Percentiles rank a stretch among this genome's conserved stretches.
Conservation (phyloP, 2,888 invertebrate species). For the Pristionchus arcanus region DNA sequence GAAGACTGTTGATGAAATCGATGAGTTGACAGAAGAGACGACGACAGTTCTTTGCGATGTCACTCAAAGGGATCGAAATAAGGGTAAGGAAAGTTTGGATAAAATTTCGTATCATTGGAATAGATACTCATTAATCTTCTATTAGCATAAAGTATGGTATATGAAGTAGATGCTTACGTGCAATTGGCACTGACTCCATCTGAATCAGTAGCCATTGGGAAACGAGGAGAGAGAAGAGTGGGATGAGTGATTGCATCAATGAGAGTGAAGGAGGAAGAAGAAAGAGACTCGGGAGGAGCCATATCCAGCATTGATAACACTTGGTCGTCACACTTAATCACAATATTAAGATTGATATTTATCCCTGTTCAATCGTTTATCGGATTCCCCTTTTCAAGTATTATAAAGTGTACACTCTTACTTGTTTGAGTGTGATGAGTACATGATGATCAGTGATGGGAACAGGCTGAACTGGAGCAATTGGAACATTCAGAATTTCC, state of each 20-base stretch:
- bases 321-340: conserved; percentile 50
- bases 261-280: conserved; percentile 1
- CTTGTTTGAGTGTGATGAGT: conserved; percentile 38
- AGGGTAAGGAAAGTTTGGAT: neutral
- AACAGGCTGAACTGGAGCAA: neutral
- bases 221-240: conserved; percentile 44
- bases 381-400: too few relatives aligned
- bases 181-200: conserved; percentile 49
- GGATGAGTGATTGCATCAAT: conserved; percentile 41
- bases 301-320: conserved; percentile 24
- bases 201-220: neutral
- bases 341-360: neutral
- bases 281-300: neutral
- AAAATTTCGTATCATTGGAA: neutral
- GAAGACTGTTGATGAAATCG: conserved; percentile 53
- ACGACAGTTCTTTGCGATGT: conserved; percentile 41
- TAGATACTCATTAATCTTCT: neutral
- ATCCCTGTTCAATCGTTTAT: neutral
- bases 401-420: neutral
- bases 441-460: neutral
- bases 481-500: neutral
- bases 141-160: neutral
- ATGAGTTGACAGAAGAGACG: conserved; percentile 37
- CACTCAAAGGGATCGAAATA: neutral
- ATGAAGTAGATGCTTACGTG: neutral